Percentiles rank a stretch among this genome's conserved stretches.
Evolutionary conservation across 2,113 vertebrate genomes (phyloP).

Genomic region (Grammomys dolichurus): DNA sequence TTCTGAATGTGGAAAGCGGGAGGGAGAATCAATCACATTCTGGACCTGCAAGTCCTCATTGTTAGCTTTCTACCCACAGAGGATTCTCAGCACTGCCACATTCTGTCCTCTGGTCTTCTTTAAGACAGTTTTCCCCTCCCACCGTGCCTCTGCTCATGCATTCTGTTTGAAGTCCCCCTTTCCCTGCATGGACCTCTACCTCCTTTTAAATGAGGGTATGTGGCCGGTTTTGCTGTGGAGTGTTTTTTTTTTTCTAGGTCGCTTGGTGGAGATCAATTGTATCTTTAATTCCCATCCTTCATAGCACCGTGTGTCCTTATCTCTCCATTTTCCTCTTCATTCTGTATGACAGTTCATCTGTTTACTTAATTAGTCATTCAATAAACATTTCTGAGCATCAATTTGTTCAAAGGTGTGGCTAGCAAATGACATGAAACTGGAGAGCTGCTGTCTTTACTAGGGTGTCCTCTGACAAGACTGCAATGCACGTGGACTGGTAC

Average conservation of each 20-base stretch:
- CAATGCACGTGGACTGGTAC: background rate
- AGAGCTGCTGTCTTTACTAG: background rate
- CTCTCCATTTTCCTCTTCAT: background rate
- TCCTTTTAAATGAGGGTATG: background rate
- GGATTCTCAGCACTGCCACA: background rate
- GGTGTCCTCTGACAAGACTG: background rate
- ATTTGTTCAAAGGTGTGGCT: background rate
- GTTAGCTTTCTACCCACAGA: background rate
- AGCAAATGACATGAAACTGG: background rate
- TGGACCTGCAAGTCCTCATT: background rate
- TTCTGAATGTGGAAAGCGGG: background rate
- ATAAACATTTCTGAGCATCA: background rate
- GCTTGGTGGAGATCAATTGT: background rate
- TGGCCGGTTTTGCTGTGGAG: background rate
- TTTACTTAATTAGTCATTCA: background rate
- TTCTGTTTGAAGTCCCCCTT: background rate
- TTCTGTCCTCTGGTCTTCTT: background rate
- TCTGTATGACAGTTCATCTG: no score
- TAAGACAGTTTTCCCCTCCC: background rate
- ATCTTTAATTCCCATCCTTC: background rate
- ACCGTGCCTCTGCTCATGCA: background rate
- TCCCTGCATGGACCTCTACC: background rate
- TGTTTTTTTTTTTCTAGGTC: background rate
- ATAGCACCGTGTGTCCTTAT: background rate
- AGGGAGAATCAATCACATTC: background rate